These are phyloP conservation scores for Oncopodura yosiiana DNA, from an alignment of 1,140 invertebrate species.

Conservation along the genomic window DNA sequence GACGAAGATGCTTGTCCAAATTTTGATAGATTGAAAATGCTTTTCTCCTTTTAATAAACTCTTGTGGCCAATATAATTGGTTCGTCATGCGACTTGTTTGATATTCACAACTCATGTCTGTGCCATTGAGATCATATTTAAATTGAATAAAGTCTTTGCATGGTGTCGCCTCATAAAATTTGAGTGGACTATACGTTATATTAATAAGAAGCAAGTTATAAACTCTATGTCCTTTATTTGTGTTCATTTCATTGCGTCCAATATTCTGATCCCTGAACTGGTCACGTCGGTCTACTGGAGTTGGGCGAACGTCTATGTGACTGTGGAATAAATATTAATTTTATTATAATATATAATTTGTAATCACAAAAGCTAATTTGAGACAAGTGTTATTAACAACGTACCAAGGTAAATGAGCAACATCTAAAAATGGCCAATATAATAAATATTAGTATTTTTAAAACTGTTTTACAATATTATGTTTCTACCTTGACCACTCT, in stretches of 20 bases:
- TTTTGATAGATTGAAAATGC: constrained; percentile 18
- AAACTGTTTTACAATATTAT: background rate
- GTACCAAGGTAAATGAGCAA: no score
- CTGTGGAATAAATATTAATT: no score
- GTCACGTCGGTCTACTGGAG: no score
- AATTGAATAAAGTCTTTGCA: constrained; percentile 12
- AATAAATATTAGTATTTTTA: no score
- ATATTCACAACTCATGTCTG: constrained; percentile 5
- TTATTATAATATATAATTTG: no score
- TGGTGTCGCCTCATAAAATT: background rate
- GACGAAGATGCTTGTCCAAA: constrained; percentile 8
- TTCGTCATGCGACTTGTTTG: constrained; percentile 1
- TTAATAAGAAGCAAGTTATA: constrained; percentile 6
- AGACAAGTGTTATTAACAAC: no score
- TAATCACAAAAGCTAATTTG: no score
- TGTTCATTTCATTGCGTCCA: no score
- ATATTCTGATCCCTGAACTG: no score
- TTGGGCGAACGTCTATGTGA: no score
- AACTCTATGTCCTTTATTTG: no score
- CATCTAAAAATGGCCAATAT: no score
- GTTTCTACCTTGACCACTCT: background rate
- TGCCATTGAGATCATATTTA: constrained; percentile 15
- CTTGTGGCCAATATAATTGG: constrained; percentile 15
- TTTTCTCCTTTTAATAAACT: constrained; percentile 4
- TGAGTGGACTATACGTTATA: constrained; percentile 1